Evolutionary conservation across 2,113 vertebrate genomes (phyloP), one percentile per base, ranked within the genome.

Genomic region (Barnardius zonarius): DNA sequence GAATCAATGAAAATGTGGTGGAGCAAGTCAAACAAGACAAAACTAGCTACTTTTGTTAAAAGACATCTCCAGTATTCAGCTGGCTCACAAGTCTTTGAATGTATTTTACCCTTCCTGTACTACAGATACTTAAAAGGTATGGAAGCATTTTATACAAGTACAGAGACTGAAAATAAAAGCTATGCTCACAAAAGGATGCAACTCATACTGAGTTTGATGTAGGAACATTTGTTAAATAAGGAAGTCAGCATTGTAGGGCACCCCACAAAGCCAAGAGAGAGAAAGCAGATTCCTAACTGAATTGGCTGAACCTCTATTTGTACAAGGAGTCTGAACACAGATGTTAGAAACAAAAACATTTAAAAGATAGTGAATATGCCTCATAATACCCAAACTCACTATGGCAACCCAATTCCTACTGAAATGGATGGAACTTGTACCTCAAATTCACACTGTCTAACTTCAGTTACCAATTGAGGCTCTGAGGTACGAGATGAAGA

Each of bases 381-480:
- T 61, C 63, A 44, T 59, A 62, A 46, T 48, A 66, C 20, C 18
- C 31, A 55, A 57, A 77, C 49, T 83, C 49, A 44, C n/a, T 88
- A 52, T 9, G 7, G 17, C 5, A 41, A 91, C 9, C 9, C 30
- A 48, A 4, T 48, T 88, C 28, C 61, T 52, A 28, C 25, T 30
- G 41, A 66, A 86, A 73, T 15, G 0, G 0, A 57, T 24, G 9
- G n/a, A 30, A 85, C 14, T 54, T 28, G 46, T 51, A 85, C 6
- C n/a, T 79, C 48, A 43, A 43, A 2, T 16, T 75, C 35, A 28
- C 1, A 0, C 1, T 78, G 17, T 31, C 27, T 85, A 61, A 72
- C 17, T 46, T 76, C 33, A 64, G n/a, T n/a, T 33, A 75, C 17
- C 28, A 88, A 46, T 0, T 19, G 49, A 81, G 46, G 59, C 31